Conservation (phyloP, 2,797 vertebrate genomes). For the Sarcoramphus papa region DNA sequence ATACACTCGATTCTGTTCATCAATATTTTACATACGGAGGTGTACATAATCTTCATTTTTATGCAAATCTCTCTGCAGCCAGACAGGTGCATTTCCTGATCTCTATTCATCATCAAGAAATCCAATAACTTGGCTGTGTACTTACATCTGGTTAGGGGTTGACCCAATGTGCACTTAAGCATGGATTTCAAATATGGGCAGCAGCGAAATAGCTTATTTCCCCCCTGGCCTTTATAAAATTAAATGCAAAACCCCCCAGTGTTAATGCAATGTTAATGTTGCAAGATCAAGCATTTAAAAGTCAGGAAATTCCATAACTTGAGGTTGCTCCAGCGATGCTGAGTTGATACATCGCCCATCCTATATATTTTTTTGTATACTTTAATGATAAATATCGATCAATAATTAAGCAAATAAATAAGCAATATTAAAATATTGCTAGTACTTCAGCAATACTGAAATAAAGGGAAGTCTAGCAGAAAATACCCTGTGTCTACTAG, state of each 20-base stretch:
- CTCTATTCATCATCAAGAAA: constrained; percentile 66
- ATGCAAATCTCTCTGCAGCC: constrained; percentile 58
- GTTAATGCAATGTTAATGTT: neutral
- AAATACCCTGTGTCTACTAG: fast-evolving
- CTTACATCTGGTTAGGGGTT: constrained; percentile 68
- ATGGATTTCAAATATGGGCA: constrained; percentile 59
- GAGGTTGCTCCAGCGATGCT: neutral
- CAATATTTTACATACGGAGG: neutral
- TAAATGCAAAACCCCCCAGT: neutral
- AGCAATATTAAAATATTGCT: neutral
- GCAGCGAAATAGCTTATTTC: constrained; percentile 45
- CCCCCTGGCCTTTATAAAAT: constrained; percentile 39
- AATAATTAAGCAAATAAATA: neutral
- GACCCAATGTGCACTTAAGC: constrained; percentile 66
- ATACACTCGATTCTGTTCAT: neutral
- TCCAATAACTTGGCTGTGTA: constrained; percentile 69
- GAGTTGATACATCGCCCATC: neutral
- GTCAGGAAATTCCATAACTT: neutral
- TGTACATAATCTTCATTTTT: constrained; percentile 47
- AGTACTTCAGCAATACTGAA: neutral
- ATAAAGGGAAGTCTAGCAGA: neutral
- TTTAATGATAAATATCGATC: neutral
- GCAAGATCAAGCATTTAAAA: neutral
- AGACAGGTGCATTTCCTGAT: constrained; percentile 60
- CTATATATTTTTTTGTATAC: neutral